phyloP scores from a whole-genome alignment of 2,888 invertebrate species.

The Tetrapedia diversipes region DNA sequence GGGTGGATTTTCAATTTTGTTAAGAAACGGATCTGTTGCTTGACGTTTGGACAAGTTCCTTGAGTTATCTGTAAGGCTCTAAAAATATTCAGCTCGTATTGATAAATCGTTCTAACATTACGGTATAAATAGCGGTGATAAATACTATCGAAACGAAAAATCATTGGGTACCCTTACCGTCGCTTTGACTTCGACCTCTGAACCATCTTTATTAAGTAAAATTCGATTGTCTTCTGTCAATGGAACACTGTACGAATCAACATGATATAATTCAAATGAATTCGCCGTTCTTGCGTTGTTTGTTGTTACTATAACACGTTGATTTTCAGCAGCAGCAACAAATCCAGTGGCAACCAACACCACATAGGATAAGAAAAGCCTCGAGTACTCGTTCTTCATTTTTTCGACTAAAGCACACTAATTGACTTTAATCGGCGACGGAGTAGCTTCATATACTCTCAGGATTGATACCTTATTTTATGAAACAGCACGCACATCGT shows the following conservation, averaged over 20 bases:
- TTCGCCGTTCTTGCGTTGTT: not conserved
- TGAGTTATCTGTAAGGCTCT: not conserved
- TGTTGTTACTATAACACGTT: not conserved
- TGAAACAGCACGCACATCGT: conserved; percentile 63
- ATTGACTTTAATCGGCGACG: not conserved
- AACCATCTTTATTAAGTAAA: not conserved
- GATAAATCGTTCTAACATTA: not conserved
- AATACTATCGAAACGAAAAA: not conserved
- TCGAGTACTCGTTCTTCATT: conserved; percentile 30
- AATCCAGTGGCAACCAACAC: not conserved
- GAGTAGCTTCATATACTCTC: conserved; percentile 58
- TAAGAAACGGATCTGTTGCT: not conserved
- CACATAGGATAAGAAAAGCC: not conserved
- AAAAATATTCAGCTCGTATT: not conserved
- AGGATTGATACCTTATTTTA: conserved; percentile 21
- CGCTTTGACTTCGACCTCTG: too few species aligned
- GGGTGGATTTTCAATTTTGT: not conserved
- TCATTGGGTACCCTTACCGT: not conserved
- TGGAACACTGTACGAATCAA: not conserved
- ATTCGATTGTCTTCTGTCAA: not conserved
- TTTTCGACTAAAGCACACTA: conserved; percentile 32
- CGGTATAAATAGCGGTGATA: too few species aligned
- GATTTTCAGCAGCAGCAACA: not conserved
- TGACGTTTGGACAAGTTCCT: not conserved
- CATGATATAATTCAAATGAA: not conserved